Conservation (phyloP, 2,113 vertebrate genomes). For the Lepisosteus oculatus region DNA sequence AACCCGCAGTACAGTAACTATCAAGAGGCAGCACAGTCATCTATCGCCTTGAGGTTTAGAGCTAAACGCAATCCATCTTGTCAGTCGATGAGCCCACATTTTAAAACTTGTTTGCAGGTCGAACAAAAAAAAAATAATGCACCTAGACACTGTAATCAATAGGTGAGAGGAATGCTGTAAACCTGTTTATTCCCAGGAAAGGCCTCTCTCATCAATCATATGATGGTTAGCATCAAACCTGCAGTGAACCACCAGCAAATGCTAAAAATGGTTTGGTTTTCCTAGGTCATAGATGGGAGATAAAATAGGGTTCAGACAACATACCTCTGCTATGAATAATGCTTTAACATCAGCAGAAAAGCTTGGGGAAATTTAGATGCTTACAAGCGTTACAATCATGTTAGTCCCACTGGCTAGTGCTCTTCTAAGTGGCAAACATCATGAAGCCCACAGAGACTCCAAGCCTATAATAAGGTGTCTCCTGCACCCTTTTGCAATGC, state of each 20-base stretch:
- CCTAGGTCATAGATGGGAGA: background rate
- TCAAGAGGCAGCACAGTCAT: too few species aligned
- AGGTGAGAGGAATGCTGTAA: conserved; percentile 49
- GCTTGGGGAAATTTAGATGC: background rate
- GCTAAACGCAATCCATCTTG: too few species aligned
- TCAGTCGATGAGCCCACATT: background rate
- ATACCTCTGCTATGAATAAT: background rate
- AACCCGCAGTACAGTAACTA: too few species aligned
- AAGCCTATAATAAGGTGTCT: too few species aligned
- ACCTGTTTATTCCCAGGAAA: conserved; percentile 59
- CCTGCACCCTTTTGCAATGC: too few species aligned
- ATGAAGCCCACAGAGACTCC: too few species aligned
- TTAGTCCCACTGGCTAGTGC: too few species aligned
- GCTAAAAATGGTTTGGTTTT: background rate
- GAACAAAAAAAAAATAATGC: conserved; percentile 38
- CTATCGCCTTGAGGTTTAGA: too few species aligned
- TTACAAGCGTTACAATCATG: too few species aligned
- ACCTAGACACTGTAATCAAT: conserved; percentile 71
- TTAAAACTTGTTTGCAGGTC: background rate
- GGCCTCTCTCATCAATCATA: conserved; percentile 63
- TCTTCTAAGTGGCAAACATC: too few species aligned
- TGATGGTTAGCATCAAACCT: conserved; percentile 62
- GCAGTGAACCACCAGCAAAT: conserved; percentile 25
- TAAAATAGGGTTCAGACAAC: background rate
- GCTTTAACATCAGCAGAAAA: background rate